Conservation (phyloP, 2,888 invertebrate species). For the Altica lythri region DNA sequence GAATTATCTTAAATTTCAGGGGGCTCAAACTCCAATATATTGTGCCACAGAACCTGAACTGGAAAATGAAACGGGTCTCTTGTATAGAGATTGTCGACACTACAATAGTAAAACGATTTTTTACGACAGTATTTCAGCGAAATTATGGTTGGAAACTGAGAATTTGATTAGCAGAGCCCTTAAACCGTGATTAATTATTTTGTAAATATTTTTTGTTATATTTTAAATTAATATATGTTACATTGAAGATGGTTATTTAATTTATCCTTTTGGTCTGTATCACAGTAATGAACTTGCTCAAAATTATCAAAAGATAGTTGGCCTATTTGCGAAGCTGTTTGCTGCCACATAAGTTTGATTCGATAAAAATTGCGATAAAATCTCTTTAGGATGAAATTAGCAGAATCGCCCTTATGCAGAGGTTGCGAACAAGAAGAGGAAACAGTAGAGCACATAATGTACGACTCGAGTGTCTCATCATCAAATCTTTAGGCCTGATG, state of each 20-base stretch:
- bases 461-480: no score
- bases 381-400: no score
- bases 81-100: slow-evolving; percentile 75
- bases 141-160: slow-evolving; percentile 66
- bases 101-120: slow-evolving; percentile 67
- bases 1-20: slow-evolving; percentile 60
- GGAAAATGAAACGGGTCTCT: slow-evolving; percentile 68
- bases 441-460: no score
- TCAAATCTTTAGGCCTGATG: no score
- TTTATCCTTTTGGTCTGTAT: no score
- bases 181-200: slow-evolving; percentile 16
- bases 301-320: no score
- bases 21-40: slow-evolving; percentile 77
- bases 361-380: no score
- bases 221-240: slow-evolving; percentile 4
- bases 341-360: no score
- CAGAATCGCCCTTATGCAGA: no score
- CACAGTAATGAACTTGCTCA: no score
- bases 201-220: slow-evolving; percentile 2
- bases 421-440: no score
- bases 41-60: slow-evolving; percentile 71
- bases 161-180: slow-evolving; percentile 39
- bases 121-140: slow-evolving; percentile 65
- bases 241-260: background rate
- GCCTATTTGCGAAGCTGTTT: no score